These are phyloP conservation scores for Micrastur ruficollis DNA, from an alignment of 2,797 vertebrate species.

Conservation along the genomic window DNA sequence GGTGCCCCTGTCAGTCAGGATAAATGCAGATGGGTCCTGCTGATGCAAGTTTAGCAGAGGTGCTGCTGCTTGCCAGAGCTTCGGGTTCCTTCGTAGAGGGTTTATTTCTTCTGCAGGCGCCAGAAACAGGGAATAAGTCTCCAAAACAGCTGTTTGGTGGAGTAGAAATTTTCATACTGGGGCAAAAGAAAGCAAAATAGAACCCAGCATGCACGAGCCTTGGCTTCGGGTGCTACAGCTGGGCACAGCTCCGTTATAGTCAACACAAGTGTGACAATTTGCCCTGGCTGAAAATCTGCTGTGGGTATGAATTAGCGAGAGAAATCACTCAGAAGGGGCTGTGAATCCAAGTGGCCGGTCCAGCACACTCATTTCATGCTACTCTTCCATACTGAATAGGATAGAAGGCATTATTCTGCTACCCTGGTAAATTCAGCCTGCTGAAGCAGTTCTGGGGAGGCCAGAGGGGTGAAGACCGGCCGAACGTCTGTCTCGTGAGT, in stretches of 20 bases:
- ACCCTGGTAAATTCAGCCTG: not conserved
- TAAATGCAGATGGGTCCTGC: not conserved
- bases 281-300: not conserved
- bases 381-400: not conserved
- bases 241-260: not conserved
- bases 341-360: not conserved
- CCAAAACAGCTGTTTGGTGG: not conserved
- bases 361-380: not conserved
- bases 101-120: not conserved
- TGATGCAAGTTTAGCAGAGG: not conserved
- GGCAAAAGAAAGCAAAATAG: not conserved
- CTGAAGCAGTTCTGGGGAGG: not conserved
- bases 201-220: not conserved
- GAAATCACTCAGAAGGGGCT: not conserved
- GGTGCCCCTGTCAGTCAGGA: not conserved
- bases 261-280: not conserved
- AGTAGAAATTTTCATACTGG: not conserved
- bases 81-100: not conserved
- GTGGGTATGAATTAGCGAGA: not conserved
- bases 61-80: accelerated
- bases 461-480: not conserved
- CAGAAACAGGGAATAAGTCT: not conserved
- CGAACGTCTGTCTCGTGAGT: accelerated
- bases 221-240: not conserved
- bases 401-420: not conserved